These are phyloP conservation scores for Pantherophis vulpinus DNA, from an alignment of 2,797 vertebrate species.

Conservation along the genomic window DNA sequence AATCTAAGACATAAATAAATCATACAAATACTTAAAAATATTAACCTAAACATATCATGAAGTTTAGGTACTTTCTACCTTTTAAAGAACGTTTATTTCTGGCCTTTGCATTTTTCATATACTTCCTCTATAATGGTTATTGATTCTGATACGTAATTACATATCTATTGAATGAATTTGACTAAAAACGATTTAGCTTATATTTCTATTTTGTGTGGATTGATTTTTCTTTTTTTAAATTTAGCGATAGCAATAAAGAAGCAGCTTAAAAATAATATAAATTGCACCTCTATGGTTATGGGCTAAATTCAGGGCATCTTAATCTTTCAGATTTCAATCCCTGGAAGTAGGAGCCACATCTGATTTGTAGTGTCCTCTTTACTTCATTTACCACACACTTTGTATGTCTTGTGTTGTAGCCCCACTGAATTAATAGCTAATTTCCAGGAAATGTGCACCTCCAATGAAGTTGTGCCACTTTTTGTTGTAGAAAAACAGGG, in stretches of 20 bases:
- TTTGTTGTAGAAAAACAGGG: background rate
- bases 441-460: background rate
- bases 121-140: conserved; percentile 44
- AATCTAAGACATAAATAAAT: background rate
- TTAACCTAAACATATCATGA: conserved; percentile 27
- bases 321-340: background rate
- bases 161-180: conserved; percentile 8
- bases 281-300: too few relatives aligned
- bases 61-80: conserved; percentile 24
- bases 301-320: background rate
- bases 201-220: background rate
- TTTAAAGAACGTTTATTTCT: conserved; percentile 42
- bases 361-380: background rate
- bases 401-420: background rate
- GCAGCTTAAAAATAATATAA: background rate
- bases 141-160: conserved; percentile 36
- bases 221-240: conserved; percentile 14
- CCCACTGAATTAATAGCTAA: background rate
- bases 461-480: background rate
- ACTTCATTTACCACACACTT: background rate
- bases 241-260: conserved; percentile 2
- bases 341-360: background rate
- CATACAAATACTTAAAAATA: background rate
- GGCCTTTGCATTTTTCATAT: conserved; percentile 20
- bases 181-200: conserved; percentile 18